Evolutionary conservation across 64 coral and sea anemone genomes (phyloP).

Genomic region (Montipora efflorescens): DNA sequence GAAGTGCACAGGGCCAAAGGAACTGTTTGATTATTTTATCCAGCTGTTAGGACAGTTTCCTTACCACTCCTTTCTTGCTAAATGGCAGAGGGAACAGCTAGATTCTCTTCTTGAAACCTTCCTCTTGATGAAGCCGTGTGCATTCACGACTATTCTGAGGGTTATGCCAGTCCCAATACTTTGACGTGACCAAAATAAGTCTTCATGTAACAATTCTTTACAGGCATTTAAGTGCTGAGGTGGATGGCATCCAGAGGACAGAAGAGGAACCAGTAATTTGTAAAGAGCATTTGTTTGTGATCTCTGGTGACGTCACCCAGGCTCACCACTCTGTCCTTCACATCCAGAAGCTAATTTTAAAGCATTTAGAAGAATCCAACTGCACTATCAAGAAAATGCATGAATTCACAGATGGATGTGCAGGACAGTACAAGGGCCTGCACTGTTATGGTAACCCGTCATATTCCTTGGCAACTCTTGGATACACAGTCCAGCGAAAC

Average conservation of each 20-base stretch:
- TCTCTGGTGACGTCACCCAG: background rate
- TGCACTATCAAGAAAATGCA: background rate
- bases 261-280: background rate
- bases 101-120: constrained; percentile 28
- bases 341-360: background rate
- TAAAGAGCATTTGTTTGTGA: constrained; percentile 51
- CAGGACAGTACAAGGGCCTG: constrained; percentile 60
- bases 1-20: constrained; percentile 42
- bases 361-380: background rate
- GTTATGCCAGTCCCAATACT: constrained; percentile 43
- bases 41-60: background rate
- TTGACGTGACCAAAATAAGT: constrained; percentile 21
- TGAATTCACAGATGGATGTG: constrained; percentile 78
- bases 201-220: constrained; percentile 50
- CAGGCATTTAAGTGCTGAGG: background rate
- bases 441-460: constrained; percentile 63
- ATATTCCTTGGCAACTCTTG: constrained; percentile 51
- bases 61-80: constrained; percentile 23
- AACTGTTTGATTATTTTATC: constrained; percentile 49
- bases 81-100: constrained; percentile 55
- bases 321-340: constrained; percentile 30
- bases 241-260: constrained; percentile 20
- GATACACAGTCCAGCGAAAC: constrained; percentile 28
- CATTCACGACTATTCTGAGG: constrained; percentile 63
- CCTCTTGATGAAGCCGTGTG: background rate